Percentiles rank a stretch among this genome's conserved stretches.
Evolutionary conservation across 1,140 invertebrate species (phyloP).

Genomic region (Sycophaga agraensis): DNA sequence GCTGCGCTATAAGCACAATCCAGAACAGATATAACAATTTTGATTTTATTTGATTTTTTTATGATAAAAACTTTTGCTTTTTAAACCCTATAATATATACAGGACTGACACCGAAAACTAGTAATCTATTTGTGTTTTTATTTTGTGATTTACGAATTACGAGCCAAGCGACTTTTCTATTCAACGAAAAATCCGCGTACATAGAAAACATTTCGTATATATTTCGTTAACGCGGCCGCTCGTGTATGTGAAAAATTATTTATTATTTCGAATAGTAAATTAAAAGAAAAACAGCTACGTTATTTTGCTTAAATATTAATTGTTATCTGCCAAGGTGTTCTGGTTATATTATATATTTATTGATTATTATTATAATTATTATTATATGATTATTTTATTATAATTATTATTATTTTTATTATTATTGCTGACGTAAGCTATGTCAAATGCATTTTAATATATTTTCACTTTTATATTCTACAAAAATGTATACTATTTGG

Average conservation of each 20-base stretch:
- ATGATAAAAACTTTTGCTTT: slow-evolving; percentile 4
- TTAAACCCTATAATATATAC: slow-evolving; percentile 11
- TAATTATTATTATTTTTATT: slow-evolving; percentile 48
- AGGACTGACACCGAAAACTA: slow-evolving; percentile 28
- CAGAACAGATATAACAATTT: slow-evolving; percentile 30
- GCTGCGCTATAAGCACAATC: slow-evolving; percentile 29
- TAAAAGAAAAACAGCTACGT: slow-evolving; percentile 43
- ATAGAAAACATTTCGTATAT: slow-evolving; percentile 33
- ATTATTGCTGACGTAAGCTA: slow-evolving; percentile 51
- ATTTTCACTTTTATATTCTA: slow-evolving; percentile 60
- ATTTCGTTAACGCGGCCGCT: slow-evolving; percentile 41
- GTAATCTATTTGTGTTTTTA: slow-evolving; percentile 21
- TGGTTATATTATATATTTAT: slow-evolving; percentile 59
- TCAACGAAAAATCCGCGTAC: slow-evolving; percentile 22
- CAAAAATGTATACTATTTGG: slow-evolving; percentile 59
- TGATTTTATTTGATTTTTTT: slow-evolving; percentile 1
- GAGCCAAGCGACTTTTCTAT: slow-evolving; percentile 28
- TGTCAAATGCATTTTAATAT: slow-evolving; percentile 60
- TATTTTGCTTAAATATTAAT: slow-evolving; percentile 58
- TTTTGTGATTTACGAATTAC: slow-evolving; percentile 34
- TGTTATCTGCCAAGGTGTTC: slow-evolving; percentile 58
- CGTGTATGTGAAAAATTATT: slow-evolving; percentile 34
- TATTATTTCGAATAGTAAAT: slow-evolving; percentile 30
- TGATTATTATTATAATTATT: slow-evolving; percentile 50
- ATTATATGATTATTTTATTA: slow-evolving; percentile 49